Evolutionary conservation across 2,888 invertebrate genomes (phyloP).

Genomic region (Lasiommata megera): DNA sequence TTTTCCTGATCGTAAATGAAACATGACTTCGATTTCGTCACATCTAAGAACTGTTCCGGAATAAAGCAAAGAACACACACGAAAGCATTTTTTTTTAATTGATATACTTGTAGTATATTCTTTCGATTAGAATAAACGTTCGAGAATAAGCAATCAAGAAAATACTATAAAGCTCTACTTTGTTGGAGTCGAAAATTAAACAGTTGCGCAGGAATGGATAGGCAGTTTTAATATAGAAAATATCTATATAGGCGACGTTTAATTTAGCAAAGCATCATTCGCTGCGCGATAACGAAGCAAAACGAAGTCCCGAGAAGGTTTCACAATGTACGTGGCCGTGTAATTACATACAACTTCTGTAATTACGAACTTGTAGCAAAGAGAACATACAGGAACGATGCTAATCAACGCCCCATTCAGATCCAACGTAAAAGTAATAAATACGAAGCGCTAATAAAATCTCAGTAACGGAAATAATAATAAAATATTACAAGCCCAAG

Average conservation of each 20-base stretch:
- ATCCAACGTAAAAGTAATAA: conserved; percentile 74
- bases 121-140: background rate
- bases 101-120: too few relatives aligned
- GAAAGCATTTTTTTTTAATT: too few relatives aligned
- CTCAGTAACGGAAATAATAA: conserved; percentile 75
- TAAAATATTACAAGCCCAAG: conserved; percentile 78
- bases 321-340: conserved; percentile 65
- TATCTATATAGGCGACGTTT: conserved; percentile 64
- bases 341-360: conserved; percentile 76
- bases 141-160: conserved; percentile 1
- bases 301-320: conserved; percentile 60
- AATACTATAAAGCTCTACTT: background rate
- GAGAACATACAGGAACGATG: conserved; percentile 59
- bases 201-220: conserved; percentile 19
- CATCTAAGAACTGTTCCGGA: too few relatives aligned
- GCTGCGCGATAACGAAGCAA: conserved; percentile 59
- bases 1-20: too few relatives aligned
- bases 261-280: conserved; percentile 75
- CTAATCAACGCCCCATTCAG: conserved; percentile 75
- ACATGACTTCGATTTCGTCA: too few relatives aligned
- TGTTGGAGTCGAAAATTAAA: conserved; percentile 15
- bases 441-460: conserved; percentile 75
- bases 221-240: conserved; percentile 62
- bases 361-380: conserved; percentile 70
- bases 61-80: too few relatives aligned